Percentiles rank a stretch among this genome's conserved stretches.
Conservation (phyloP, 2,888 invertebrate genomes). For the Psylliodes chrysocephalus region DNA sequence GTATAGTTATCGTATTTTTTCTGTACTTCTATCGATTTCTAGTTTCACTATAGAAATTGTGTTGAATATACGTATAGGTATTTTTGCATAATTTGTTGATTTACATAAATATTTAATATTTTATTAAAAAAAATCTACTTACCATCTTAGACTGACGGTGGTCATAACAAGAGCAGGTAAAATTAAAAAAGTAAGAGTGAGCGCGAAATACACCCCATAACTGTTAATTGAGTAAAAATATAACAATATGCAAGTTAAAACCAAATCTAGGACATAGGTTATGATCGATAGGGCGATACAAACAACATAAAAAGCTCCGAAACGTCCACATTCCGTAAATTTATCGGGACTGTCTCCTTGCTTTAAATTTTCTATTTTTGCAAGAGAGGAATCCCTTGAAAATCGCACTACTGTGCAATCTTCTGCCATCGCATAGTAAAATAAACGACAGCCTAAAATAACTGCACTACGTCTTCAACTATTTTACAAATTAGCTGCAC, state of each 20-base stretch:
- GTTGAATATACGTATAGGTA: no score
- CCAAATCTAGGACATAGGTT: slow-evolving; percentile 63
- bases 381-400: slow-evolving; percentile 61
- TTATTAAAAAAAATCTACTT: slow-evolving; percentile 45
- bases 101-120: no score
- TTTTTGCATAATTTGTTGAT: no score
- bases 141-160: slow-evolving; percentile 67
- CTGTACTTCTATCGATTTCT: no score
- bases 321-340: slow-evolving; percentile 57
- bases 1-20: no score
- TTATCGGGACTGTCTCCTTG: slow-evolving; percentile 56
- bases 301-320: slow-evolving; percentile 61
- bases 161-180: slow-evolving; percentile 67
- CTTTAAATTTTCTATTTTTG: slow-evolving; percentile 62
- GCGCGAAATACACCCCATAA: slow-evolving; percentile 64
- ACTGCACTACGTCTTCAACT: slow-evolving; percentile 9
- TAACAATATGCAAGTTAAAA: slow-evolving; percentile 61
- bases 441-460: neutral
- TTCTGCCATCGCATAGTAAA: slow-evolving; percentile 59
- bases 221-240: slow-evolving; percentile 62
- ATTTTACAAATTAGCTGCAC: neutral
- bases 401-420: slow-evolving; percentile 64
- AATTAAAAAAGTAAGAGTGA: slow-evolving; percentile 66
- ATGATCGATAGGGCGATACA: slow-evolving; percentile 64
- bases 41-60: no score